Base-by-base conservation (phyloP, 1,140 invertebrate species). In the Aleiodes sp. region DNA sequence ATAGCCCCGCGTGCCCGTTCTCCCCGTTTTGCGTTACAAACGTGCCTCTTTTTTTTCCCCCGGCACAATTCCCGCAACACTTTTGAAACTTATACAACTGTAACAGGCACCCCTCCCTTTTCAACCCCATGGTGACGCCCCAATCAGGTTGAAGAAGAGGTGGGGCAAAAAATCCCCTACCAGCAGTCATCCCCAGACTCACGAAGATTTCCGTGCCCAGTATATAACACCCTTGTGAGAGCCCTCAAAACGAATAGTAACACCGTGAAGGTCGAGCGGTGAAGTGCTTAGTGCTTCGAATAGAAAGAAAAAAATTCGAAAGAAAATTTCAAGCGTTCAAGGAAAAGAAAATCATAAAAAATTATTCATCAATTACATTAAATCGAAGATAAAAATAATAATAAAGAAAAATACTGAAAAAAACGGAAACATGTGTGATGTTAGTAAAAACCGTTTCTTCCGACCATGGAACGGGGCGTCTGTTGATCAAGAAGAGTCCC, bases 381-480 rank as follows among this genome's bases (percentile, higher is more conserved):
- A 28, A 57, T 21, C 10, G 16, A 12, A 19, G 19, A 57, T 33
- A 33, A 33, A 4, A 33, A 33, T 33, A 33, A 33, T 33, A 33
- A 33, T 33, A 62, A 62, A 33, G 37, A 62, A 0, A 59, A 59
- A n/a, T n/a, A n/a, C n/a, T n/a, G n/a, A n/a, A n/a, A n/a, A n/a
- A n/a, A n/a, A n/a, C n/a, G 6, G 60, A 59, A 1, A n/a, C 41
- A 79, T 80, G 75, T 73, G 56, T 26, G 72, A 78, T 10, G 16
- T 46, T 0, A 64, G 35, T 1, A 68, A 29, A 12, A 41, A 29
- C 0, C 56, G 41, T 1, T 78, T 82, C 59, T 83, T 83, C 35
- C 70, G 79, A 14, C 81, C 81, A 0, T 83, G 81, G 81, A 73
- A 76, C 16, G 65, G 56, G 2, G 8, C n/a, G 14, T 46, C 41